phyloP scores from a whole-genome alignment of 2,888 invertebrate genomes.

The Conomelus anceps region DNA sequence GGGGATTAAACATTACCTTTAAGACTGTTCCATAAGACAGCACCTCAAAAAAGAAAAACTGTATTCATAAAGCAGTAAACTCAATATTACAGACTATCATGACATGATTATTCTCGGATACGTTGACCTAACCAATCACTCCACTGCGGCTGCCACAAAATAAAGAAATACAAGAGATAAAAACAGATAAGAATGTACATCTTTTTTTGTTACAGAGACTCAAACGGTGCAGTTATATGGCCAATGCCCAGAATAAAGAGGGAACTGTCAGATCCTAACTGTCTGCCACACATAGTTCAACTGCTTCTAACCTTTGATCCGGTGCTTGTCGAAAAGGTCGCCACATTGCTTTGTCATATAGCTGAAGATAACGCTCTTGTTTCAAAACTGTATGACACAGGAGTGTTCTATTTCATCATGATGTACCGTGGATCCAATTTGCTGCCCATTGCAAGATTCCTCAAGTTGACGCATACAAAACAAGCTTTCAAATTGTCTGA shows the following conservation, averaged over 20 bases:
- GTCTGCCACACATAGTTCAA: constrained; percentile 93
- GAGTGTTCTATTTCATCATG: constrained; percentile 96
- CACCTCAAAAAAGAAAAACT: too few relatives aligned
- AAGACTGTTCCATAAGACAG: too few relatives aligned
- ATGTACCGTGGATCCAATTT: constrained; percentile 99
- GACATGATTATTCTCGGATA: too few relatives aligned
- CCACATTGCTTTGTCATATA: constrained; percentile 77
- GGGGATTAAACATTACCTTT: too few relatives aligned
- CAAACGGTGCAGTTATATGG: constrained; percentile 78
- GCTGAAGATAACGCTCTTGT: constrained; percentile 95
- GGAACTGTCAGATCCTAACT: constrained; percentile 51
- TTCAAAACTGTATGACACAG: constrained; percentile 88
- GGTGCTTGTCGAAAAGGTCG: constrained; percentile 90
- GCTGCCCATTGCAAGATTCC: constrained; percentile 87
- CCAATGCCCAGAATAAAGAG: constrained; percentile 76
- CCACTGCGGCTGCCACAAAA: too few relatives aligned
- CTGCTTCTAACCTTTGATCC: constrained; percentile 96
- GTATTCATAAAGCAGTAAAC: too few relatives aligned
- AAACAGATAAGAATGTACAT: too few relatives aligned
- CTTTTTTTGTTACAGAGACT: background rate
- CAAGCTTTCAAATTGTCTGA: constrained; percentile 92
- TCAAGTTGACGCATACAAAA: constrained; percentile 90
- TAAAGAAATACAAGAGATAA: too few relatives aligned
- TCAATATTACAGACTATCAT: too few relatives aligned
- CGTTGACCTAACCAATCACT: too few relatives aligned